A percentile compares a stretch with the other conserved stretches of the same genome.
Evolutionary conservation across 2,113 vertebrate species (phyloP).

Genomic region (Cisticola juncidis): DNA sequence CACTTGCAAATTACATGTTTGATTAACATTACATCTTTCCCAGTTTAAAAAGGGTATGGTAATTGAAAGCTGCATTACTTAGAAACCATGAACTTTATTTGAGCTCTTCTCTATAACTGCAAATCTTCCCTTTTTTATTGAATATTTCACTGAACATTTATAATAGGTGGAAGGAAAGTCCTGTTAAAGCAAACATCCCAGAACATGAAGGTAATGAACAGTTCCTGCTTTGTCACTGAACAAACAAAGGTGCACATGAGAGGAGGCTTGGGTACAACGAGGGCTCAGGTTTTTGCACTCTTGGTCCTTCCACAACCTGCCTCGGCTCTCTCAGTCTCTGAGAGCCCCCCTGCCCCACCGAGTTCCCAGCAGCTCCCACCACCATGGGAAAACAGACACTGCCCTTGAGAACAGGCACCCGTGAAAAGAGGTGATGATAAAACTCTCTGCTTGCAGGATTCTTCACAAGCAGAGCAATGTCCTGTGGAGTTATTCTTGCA

Average conservation of each 20-base stretch:
- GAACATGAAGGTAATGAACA: constrained; percentile 33
- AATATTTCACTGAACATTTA: constrained; percentile 58
- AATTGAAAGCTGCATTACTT: constrained; percentile 76
- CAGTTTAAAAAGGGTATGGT: constrained; percentile 75
- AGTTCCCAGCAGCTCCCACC: background rate
- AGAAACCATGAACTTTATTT: constrained; percentile 77
- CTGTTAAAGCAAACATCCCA: constrained; percentile 50
- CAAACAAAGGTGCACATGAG: background rate
- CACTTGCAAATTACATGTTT: constrained; percentile 84
- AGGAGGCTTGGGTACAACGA: background rate
- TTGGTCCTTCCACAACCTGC: background rate
- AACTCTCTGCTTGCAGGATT: background rate
- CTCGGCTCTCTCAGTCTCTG: background rate
- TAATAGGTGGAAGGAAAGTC: constrained; percentile 32
- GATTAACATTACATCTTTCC: constrained; percentile 81
- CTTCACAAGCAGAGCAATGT: background rate
- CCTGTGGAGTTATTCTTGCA: background rate
- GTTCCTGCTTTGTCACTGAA: constrained; percentile 31
- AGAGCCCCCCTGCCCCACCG: background rate
- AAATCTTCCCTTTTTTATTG: constrained; percentile 64
- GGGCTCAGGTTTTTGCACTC: background rate
- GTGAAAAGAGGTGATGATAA: background rate
- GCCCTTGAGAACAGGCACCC: background rate
- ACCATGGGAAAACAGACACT: rapidly evolving
- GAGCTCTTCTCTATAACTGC: constrained; percentile 55